phyloP scores from a whole-genome alignment of 2,888 invertebrate species.

The Rhodophaea formosa region DNA sequence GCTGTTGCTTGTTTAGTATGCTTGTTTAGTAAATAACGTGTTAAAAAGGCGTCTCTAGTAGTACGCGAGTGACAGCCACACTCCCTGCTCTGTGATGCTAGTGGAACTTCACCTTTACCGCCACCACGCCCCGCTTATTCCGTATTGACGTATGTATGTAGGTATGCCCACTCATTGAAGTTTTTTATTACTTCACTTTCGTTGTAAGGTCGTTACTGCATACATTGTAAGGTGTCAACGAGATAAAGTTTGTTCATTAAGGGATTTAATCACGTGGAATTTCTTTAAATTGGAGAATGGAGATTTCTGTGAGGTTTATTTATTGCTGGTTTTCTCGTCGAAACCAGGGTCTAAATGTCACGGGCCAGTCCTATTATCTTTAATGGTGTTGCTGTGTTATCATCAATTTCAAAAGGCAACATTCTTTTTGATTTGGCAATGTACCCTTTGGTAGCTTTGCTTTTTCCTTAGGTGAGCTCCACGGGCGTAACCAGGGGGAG shows the following conservation, averaged over 20 bases:
- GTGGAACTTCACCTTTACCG: slow-evolving; percentile 3
- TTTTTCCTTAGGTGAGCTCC: neutral
- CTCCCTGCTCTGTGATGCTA: neutral
- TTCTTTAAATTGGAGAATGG: neutral
- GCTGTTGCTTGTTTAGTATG: no score
- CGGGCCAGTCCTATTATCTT: neutral
- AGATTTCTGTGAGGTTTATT: neutral
- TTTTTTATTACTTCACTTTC: slow-evolving; percentile 12
- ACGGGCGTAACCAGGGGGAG: no score
- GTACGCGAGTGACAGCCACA: no score
- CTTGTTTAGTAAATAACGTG: no score
- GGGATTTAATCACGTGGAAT: neutral
- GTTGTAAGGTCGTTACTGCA: neutral
- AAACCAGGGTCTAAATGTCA: slow-evolving; percentile 3
- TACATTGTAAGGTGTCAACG: neutral
- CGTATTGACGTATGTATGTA: slow-evolving; percentile 2
- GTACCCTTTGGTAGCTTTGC: neutral
- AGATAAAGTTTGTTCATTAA: neutral
- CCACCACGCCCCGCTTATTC: slow-evolving; percentile 16
- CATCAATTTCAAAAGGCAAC: neutral
- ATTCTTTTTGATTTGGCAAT: neutral
- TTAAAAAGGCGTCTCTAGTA: no score
- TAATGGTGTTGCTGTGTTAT: neutral
- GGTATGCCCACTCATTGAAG: slow-evolving; percentile 10
- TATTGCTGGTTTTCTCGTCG: neutral